phyloP scores from a whole-genome alignment of 2,113 vertebrate species.

The Caracal caracal region DNA sequence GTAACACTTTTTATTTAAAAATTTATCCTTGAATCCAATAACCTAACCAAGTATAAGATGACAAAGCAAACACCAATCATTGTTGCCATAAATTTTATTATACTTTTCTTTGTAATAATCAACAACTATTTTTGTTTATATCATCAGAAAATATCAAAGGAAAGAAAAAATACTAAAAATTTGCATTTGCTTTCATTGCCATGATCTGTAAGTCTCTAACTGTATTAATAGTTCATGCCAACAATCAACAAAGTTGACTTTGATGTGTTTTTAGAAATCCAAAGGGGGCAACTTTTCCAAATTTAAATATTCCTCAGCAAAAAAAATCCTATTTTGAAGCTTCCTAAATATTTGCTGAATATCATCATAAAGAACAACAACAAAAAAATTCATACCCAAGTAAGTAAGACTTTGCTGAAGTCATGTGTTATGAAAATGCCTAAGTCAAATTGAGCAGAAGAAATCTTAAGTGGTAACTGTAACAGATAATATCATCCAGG shows the following conservation, averaged over 20 bases:
- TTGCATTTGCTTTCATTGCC: neutral
- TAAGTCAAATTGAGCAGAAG: neutral
- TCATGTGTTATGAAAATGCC: neutral
- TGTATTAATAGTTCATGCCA: neutral
- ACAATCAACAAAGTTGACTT: neutral
- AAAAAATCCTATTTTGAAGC: neutral
- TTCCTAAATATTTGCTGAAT: neutral
- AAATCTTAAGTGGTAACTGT: conserved; percentile 37
- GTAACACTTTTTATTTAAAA: conserved; percentile 14
- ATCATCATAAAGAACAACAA: neutral
- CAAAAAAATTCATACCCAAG: neutral
- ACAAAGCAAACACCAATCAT: neutral
- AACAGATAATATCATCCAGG: neutral
- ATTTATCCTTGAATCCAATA: neutral
- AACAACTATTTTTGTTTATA: neutral
- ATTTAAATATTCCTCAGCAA: neutral
- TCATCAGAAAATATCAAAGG: neutral
- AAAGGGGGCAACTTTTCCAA: neutral
- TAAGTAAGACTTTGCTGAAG: neutral
- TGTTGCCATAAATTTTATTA: neutral
- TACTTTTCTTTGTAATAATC: neutral
- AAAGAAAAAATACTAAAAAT: conserved; percentile 27
- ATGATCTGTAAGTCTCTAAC: neutral
- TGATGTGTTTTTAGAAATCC: neutral
- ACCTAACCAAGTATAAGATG: neutral